Base-by-base conservation (phyloP, 2,113 vertebrate species). In the Sardina pilchardus region DNA sequence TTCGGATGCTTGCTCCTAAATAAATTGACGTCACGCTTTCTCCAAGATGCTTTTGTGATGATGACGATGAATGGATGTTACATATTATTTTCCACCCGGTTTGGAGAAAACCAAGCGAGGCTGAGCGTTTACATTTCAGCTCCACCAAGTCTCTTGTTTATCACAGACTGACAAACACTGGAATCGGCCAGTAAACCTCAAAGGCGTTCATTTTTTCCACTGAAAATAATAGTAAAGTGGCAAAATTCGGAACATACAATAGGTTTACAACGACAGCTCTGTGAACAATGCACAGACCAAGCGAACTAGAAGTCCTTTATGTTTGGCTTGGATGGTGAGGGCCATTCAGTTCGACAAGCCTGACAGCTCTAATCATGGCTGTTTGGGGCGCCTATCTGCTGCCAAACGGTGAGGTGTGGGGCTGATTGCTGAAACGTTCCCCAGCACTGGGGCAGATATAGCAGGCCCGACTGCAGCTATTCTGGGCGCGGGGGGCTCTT, bases 401-500 rank as follows among this genome's bases (percentile, higher is more conserved):
- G 90, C 88, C 92, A 90, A 89, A 88, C 80, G 16, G 71, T 85
- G 91, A 93, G 90, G 93, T 94, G 94, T 94, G 90, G 90, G 90
- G 45, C 85, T 86, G 92, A 94, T 92, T 91, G 91, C 93, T 92
- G 85, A 92, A 92, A 93, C 91, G 91, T 93, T 92, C 89, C 92
- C 84, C 89, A 91, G 88, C 92, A 36, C 92, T 92, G 91, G 88
- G 90, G 93, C 67, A 94, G 94, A 94, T 93, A 93, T 90, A 92
- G 89, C 39, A 45, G 91, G 89, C 87, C 89, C 1, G 75, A 71
- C 83, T 82, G 85, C 84, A 81, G 92, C 92, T 94, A 95, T 95
- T 95, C 93, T 94, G 91, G 93, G 94, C 92, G 80, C 45, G 92
- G 71, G 91, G 90, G 92, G 90, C 92, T 90, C 93, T 94, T 94